Evolutionary conservation across 2,888 invertebrate species (phyloP).

Genomic region (Sphaerophoria rueppellii): DNA sequence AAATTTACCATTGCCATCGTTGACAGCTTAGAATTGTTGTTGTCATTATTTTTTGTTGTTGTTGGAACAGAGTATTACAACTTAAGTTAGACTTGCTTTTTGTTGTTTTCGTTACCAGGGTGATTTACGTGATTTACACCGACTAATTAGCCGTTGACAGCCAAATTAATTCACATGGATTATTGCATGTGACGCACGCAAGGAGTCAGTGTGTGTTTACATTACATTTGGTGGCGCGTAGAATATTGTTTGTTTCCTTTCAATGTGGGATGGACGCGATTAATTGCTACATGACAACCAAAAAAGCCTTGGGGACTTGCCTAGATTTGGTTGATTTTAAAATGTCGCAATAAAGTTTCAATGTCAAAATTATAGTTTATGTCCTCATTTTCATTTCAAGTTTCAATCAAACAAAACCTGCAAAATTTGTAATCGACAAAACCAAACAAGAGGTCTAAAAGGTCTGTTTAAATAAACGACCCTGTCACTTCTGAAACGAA

Average conservation of each 20-base stretch:
- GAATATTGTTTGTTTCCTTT: constrained; percentile 18
- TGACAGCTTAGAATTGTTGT: constrained; percentile 13
- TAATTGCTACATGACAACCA: constrained; percentile 41
- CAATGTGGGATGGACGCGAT: constrained; percentile 58
- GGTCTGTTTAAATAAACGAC: neutral
- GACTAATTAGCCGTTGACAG: constrained; percentile 72
- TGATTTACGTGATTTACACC: constrained; percentile 73
- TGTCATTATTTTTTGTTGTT: constrained; percentile 14
- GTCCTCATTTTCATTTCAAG: constrained; percentile 53
- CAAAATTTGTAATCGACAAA: neutral
- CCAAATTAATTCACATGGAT: constrained; percentile 66
- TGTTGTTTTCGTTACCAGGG: constrained; percentile 33
- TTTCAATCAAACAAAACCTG: constrained; percentile 17
- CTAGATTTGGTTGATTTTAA: neutral
- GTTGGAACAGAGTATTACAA: neutral
- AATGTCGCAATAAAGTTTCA: neutral
- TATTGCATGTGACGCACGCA: constrained; percentile 54
- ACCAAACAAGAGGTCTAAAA: constrained; percentile 10
- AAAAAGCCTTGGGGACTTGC: constrained; percentile 41
- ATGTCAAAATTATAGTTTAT: constrained; percentile 21
- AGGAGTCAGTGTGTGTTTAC: neutral
- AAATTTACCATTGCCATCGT: constrained; percentile 30
- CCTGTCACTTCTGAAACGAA: constrained; percentile 45
- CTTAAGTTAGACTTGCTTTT: constrained; percentile 46
- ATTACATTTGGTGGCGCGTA: constrained; percentile 41